These are phyloP conservation scores for Metaphire vulgaris DNA, from an alignment of 1,140 invertebrate genomes.

Conservation along the genomic window DNA sequence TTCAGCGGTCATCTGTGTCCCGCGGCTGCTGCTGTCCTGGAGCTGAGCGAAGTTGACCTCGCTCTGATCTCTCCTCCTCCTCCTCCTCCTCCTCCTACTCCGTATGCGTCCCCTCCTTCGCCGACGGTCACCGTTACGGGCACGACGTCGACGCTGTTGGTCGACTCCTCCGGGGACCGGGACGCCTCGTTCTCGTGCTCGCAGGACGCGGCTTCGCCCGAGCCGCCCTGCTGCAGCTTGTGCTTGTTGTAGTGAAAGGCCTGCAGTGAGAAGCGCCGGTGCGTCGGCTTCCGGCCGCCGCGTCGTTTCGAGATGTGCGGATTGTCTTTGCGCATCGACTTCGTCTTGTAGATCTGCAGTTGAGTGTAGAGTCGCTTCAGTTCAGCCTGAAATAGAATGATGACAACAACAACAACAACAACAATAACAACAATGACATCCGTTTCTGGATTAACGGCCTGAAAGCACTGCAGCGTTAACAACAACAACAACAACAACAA, in stretches of 20 bases:
- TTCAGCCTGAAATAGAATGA: conserved; percentile 67
- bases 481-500: no score
- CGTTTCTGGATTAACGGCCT: no score
- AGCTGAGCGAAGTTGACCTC: not conserved
- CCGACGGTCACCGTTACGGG: conserved; percentile 16
- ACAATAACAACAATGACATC: no score
- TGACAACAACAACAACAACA: no score
- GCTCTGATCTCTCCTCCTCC: not conserved
- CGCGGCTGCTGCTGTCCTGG: not conserved
- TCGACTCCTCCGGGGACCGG: conserved; percentile 55
- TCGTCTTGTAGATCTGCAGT: conserved; percentile 70
- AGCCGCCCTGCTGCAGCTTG: conserved; percentile 45
- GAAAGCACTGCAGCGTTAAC: no score
- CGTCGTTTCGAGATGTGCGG: conserved; percentile 87
- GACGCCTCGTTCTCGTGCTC: conserved; percentile 46
- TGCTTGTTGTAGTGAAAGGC: conserved; percentile 52
- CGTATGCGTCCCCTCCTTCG: not conserved
- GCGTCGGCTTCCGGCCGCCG: conserved; percentile 82
- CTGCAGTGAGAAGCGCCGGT: conserved; percentile 77
- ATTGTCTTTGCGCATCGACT: conserved; percentile 84
- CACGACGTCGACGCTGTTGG: conserved; percentile 49
- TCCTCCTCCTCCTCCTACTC: not conserved
- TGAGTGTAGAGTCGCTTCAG: conserved; percentile 86
- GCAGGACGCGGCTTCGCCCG: conserved; percentile 34
- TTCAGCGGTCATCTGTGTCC: not conserved